Conservation (phyloP, 2,797 vertebrate genomes). For the Tapirus indicus region DNA sequence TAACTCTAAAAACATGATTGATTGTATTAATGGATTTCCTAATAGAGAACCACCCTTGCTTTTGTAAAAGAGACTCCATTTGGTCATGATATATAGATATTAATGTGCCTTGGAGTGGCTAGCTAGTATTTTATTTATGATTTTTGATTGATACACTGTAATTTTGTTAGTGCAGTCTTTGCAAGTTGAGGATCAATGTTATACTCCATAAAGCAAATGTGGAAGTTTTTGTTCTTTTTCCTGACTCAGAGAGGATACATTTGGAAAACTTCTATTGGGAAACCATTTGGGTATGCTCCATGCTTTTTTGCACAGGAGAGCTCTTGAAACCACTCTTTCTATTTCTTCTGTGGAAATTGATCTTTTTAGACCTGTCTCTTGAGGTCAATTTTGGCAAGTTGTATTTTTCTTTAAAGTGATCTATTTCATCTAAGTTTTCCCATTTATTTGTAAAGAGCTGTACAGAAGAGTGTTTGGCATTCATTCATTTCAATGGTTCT, state of each 20-base stretch:
- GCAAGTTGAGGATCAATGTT: not conserved
- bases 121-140: not conserved
- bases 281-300: not conserved
- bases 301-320: not conserved
- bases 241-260: not conserved
- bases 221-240: not conserved
- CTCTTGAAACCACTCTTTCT: not conserved
- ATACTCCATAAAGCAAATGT: not conserved
- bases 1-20: not conserved
- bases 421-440: not conserved
- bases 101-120: not conserved
- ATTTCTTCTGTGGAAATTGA: not conserved
- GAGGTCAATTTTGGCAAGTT: not conserved
- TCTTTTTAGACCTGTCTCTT: not conserved
- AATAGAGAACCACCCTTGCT: not conserved
- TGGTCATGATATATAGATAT: not conserved
- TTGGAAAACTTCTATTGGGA: not conserved
- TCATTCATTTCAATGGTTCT: not conserved
- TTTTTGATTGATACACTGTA: not conserved
- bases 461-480: not conserved
- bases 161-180: not conserved
- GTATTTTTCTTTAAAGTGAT: slow-evolving; percentile 38
- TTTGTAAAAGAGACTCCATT: not conserved
- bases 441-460: not conserved
- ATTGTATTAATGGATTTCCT: not conserved